Evolutionary conservation across 2,113 vertebrate species (phyloP).

Genomic region (Lepus americanus): DNA sequence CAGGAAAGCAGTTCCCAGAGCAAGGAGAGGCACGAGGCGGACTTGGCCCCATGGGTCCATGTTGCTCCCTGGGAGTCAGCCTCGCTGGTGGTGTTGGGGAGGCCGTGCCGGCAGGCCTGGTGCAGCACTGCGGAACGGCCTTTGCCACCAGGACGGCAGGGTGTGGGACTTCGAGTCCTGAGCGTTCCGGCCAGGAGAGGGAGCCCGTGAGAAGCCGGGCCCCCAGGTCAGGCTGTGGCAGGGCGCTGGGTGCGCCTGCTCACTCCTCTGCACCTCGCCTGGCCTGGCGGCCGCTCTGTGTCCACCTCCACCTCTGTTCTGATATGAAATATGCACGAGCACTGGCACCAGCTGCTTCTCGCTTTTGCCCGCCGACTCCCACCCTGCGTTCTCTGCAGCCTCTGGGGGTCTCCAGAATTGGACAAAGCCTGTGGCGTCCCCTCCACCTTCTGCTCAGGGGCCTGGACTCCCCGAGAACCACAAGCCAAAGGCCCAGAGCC

Average conservation of each 20-base stretch:
- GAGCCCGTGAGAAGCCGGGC: fast-evolving
- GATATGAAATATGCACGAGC: fast-evolving
- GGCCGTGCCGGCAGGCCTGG: background rate
- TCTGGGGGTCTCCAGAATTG: background rate
- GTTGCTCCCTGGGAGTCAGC: background rate
- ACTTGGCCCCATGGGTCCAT: background rate
- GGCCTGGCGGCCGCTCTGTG: background rate
- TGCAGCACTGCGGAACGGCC: background rate
- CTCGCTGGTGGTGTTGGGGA: too few relatives aligned
- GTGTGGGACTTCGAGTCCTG: too few relatives aligned
- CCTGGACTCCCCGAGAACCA: background rate
- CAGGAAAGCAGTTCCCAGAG: background rate
- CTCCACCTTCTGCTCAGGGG: background rate
- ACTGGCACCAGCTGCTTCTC: too few relatives aligned
- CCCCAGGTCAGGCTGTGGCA: fast-evolving
- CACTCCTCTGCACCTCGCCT: fast-evolving
- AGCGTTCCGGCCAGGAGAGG: background rate
- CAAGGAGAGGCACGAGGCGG: background rate
- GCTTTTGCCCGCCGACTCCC: too few relatives aligned
- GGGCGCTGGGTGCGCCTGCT: fast-evolving
- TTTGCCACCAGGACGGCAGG: background rate
- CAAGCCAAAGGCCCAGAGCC: background rate
- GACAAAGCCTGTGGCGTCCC: background rate
- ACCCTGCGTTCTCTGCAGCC: background rate
- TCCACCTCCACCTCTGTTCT: background rate